phyloP scores from a whole-genome alignment of 2,797 vertebrate genomes.

The Hoplostethus atlanticus region DNA sequence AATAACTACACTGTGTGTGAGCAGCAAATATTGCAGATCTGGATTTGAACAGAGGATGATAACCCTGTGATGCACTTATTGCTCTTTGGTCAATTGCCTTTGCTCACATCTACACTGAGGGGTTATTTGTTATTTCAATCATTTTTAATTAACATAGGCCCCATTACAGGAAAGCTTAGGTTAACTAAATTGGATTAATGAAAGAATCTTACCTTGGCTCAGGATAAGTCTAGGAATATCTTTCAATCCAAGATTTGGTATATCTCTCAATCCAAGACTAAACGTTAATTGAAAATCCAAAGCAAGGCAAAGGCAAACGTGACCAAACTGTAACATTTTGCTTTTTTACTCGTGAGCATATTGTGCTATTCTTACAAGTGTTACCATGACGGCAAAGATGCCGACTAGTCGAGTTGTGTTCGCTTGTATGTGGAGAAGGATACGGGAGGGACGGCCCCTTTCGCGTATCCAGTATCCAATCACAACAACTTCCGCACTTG shows the following conservation, averaged over 20 bases:
- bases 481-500: not conserved
- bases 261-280: not conserved
- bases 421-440: too few relatives aligned
- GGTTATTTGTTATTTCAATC: too few relatives aligned
- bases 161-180: too few relatives aligned
- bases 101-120: too few relatives aligned
- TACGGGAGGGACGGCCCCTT: too few relatives aligned
- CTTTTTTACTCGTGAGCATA: not conserved
- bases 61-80: not conserved
- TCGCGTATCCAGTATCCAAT: constrained; percentile 47
- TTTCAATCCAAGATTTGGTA: constrained; percentile 54
- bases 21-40: not conserved
- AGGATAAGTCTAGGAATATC: constrained; percentile 59
- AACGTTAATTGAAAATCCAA: constrained; percentile 11
- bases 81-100: too few relatives aligned
- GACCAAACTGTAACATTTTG: constrained; percentile 43
- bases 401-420: too few relatives aligned
- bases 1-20: not conserved
- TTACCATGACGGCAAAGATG: not conserved
- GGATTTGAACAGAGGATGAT: constrained; percentile 14
- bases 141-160: too few relatives aligned
- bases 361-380: not conserved
- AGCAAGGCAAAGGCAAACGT: constrained; percentile 16
- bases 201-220: constrained; percentile 50
- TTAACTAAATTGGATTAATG: too few relatives aligned